Conservation (phyloP, 2,888 invertebrate species). For the Phanerotoma sp. region DNA sequence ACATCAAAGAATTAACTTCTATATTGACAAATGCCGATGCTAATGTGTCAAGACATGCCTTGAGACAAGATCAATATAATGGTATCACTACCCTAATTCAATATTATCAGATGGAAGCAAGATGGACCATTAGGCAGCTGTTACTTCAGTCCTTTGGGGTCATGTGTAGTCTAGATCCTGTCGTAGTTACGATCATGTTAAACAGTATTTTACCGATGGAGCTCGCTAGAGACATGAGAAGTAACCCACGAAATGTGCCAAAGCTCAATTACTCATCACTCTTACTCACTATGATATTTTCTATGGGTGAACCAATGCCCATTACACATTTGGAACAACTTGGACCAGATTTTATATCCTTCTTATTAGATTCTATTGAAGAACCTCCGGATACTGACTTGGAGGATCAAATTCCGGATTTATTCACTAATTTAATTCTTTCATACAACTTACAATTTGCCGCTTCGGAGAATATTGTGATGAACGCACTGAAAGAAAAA, state of each 20-base stretch:
- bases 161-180: conserved; percentile 82
- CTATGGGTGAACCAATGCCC: conserved; percentile 87
- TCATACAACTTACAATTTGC: conserved; percentile 88
- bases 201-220: conserved; percentile 89
- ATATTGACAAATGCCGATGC: conserved; percentile 92
- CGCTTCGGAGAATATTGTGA: conserved; percentile 68
- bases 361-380: conserved; percentile 81
- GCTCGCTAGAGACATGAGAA: conserved; percentile 81
- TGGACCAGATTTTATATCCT: conserved; percentile 78
- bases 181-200: conserved; percentile 79
- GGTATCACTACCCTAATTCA: conserved; percentile 83
- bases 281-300: conserved; percentile 84
- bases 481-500: conserved; percentile 69
- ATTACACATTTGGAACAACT: conserved; percentile 86
- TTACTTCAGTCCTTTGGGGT: conserved; percentile 84
- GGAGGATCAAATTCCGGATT: conserved; percentile 82
- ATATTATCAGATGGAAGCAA: conserved; percentile 95
- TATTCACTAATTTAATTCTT: conserved; percentile 79
- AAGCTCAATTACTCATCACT: conserved; percentile 81
- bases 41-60: conserved; percentile 80
- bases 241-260: conserved; percentile 75
- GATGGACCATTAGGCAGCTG: conserved; percentile 81
- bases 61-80: conserved; percentile 81
- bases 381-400: conserved; percentile 76
- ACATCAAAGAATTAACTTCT: conserved; percentile 78